Conservation (phyloP, 2,888 invertebrate genomes). For the Pammene fasciana region DNA sequence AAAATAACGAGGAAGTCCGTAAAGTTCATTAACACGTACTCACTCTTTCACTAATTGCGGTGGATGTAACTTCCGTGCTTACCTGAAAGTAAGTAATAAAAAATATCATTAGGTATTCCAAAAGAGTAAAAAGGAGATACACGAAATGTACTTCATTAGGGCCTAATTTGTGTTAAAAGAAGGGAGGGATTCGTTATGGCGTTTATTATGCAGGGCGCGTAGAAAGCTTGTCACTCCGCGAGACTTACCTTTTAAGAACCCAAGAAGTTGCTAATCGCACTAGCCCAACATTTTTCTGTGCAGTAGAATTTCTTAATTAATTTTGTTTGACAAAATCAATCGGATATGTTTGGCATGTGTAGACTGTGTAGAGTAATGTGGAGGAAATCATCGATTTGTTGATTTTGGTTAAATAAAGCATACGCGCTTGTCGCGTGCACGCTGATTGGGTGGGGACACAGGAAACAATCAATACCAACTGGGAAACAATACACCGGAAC, state of each 20-base stretch:
- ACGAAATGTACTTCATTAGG: constrained; percentile 39
- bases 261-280: constrained; percentile 37
- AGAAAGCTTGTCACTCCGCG: constrained; percentile 41
- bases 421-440: constrained; percentile 55
- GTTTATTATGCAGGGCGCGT: constrained; percentile 68
- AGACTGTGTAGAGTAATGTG: constrained; percentile 40
- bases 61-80: constrained; percentile 39
- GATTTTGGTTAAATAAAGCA: constrained; percentile 47
- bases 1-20: neutral
- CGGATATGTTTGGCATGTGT: constrained; percentile 33
- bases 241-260: constrained; percentile 37
- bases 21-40: constrained; percentile 16
- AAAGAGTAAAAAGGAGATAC: constrained; percentile 36
- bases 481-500: constrained; percentile 41
- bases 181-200: constrained; percentile 55
- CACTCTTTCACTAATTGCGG: constrained; percentile 20
- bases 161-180: constrained; percentile 46
- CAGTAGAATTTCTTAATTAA: constrained; percentile 22
- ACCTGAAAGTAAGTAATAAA: constrained; percentile 45
- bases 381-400: constrained; percentile 50
- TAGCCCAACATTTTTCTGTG: constrained; percentile 39
- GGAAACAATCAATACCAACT: constrained; percentile 51
- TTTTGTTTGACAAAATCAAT: neutral
- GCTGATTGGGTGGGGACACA: constrained; percentile 54
- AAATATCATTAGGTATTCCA: constrained; percentile 41